Conservation (phyloP, 2,797 vertebrate genomes). For the Tinamus major region DNA sequence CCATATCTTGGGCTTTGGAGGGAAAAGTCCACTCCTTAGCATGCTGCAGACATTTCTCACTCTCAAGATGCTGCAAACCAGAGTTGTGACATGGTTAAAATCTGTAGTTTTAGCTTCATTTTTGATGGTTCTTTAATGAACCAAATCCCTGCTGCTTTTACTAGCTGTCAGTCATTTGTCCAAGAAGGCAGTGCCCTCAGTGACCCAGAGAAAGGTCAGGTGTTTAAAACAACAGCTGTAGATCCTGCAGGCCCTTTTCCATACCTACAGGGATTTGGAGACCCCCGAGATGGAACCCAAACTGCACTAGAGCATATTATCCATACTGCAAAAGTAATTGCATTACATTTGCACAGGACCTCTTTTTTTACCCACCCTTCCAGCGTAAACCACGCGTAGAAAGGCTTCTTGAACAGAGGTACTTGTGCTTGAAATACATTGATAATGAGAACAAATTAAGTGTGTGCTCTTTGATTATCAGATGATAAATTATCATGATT, state of each 20-base stretch:
- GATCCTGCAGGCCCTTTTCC: background rate
- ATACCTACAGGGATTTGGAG: background rate
- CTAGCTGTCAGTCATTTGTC: slow-evolving; percentile 57
- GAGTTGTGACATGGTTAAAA: slow-evolving; percentile 36
- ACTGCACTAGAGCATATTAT: background rate
- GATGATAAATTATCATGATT: slow-evolving; percentile 74
- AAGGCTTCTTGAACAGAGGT: slow-evolving; percentile 29
- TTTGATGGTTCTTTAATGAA: slow-evolving; percentile 37
- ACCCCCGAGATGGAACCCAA: background rate
- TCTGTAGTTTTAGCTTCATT: slow-evolving; percentile 4
- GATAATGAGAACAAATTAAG: slow-evolving; percentile 75
- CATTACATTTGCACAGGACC: background rate
- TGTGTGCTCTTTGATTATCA: slow-evolving; percentile 73
- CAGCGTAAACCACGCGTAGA: background rate
- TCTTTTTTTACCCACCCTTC: background rate
- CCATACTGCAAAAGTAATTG: slow-evolving; percentile 16
- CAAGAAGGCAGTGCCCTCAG: background rate
- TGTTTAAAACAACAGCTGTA: slow-evolving; percentile 9
- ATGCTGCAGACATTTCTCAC: background rate
- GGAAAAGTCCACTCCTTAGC: background rate
- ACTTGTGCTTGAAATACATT: slow-evolving; percentile 72
- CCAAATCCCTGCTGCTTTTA: slow-evolving; percentile 13
- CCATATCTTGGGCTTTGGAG: background rate
- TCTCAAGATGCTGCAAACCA: background rate
- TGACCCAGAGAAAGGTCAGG: slow-evolving; percentile 19